Evolutionary conservation across 2,113 vertebrate species (phyloP).

Genomic region (Oryzias javanicus): DNA sequence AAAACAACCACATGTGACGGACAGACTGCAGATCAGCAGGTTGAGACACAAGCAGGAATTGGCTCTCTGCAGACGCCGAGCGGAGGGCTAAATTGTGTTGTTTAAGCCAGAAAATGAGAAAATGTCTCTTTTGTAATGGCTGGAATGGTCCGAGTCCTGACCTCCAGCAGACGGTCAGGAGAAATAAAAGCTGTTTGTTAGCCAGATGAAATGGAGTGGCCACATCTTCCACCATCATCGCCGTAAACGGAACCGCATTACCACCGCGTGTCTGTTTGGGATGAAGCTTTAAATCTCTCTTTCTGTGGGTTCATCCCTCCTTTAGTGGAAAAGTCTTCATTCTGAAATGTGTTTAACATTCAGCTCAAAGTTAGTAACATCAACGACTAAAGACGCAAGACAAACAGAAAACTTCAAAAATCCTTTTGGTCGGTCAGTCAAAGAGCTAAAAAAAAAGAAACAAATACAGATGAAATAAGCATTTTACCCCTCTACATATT

Average conservation of each 20-base stretch:
- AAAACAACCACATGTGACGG: slow-evolving; percentile 19
- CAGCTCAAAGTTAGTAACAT: too few species aligned
- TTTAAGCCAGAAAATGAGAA: slow-evolving; percentile 28
- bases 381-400: too few species aligned
- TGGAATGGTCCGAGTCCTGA: slow-evolving; percentile 17
- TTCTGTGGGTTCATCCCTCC: too few species aligned
- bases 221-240: slow-evolving; percentile 18
- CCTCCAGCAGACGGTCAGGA: slow-evolving; percentile 14
- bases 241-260: not conserved
- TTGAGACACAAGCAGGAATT: not conserved
- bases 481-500: too few species aligned
- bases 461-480: too few species aligned
- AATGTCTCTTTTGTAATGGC: slow-evolving; percentile 8
- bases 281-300: too few species aligned
- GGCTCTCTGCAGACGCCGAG: slow-evolving; percentile 7
- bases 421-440: too few species aligned
- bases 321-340: too few species aligned
- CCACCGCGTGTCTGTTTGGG: too few species aligned
- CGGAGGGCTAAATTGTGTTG: slow-evolving; percentile 20
- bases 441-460: too few species aligned
- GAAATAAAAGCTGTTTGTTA: slow-evolving; percentile 32
- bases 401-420: too few species aligned
- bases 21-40: slow-evolving; percentile 4
- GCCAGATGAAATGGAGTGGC: slow-evolving; percentile 15
- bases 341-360: too few species aligned